phyloP scores from a whole-genome alignment of 2,113 vertebrate genomes.

The Myodes glareolus region DNA sequence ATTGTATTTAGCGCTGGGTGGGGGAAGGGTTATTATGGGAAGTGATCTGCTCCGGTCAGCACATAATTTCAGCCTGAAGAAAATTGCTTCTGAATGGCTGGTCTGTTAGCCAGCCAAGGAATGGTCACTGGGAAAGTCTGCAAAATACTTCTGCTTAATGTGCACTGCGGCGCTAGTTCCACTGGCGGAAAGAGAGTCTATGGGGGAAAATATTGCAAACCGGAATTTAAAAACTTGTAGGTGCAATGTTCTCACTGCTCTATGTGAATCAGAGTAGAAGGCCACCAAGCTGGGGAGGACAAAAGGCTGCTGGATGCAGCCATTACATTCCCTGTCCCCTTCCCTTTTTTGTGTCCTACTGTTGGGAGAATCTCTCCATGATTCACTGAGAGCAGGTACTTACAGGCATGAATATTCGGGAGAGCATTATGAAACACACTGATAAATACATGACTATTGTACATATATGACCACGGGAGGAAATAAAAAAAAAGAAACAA shows the following conservation, averaged over 20 bases:
- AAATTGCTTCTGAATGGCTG: constrained; percentile 90
- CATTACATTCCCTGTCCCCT: not conserved
- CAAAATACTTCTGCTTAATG: constrained; percentile 85
- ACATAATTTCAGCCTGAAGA: constrained; percentile 90
- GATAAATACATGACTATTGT: not conserved
- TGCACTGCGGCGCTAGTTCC: constrained; percentile 80
- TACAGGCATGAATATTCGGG: not conserved
- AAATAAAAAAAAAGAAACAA: not conserved
- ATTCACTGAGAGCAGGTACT: constrained; percentile 12
- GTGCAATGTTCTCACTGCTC: constrained; percentile 67
- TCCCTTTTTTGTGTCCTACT: not conserved
- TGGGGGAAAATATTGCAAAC: constrained; percentile 66
- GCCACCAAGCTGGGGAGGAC: not conserved
- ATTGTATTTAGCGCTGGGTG: constrained; percentile 87
- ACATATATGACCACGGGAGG: constrained; percentile 21
- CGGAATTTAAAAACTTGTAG: constrained; percentile 61
- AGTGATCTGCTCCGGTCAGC: constrained; percentile 89
- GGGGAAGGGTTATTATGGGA: constrained; percentile 89
- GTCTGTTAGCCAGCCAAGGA: constrained; percentile 87
- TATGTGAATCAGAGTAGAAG: constrained; percentile 14
- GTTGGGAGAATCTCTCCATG: not conserved
- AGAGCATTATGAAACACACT: constrained; percentile 4
- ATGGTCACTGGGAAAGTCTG: constrained; percentile 83
- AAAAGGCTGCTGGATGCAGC: not conserved
- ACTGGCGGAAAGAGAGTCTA: constrained; percentile 73